These are phyloP conservation scores for Steatocranus sp. DNA, from an alignment of 2,797 vertebrate genomes.

Conservation along the genomic window DNA sequence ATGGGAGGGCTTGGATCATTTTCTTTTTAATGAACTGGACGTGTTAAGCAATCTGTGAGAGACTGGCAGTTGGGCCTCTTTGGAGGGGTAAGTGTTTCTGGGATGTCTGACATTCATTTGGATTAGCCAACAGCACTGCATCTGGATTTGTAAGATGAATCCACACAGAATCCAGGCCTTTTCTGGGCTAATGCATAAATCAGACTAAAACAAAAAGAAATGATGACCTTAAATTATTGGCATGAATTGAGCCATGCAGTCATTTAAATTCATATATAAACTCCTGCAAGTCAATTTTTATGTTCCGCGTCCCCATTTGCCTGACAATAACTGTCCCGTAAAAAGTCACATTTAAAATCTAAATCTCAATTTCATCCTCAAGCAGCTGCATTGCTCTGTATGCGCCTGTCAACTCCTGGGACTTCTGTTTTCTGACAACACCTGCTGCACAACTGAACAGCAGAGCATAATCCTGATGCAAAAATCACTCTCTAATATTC, in stretches of 20 bases:
- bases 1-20: constrained; percentile 13
- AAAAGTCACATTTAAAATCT: constrained; percentile 43
- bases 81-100: constrained; percentile 25
- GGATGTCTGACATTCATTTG: constrained; percentile 55
- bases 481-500: neutral
- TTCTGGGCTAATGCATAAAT: neutral
- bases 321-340: constrained; percentile 15
- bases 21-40: constrained; percentile 68
- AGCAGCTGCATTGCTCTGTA: constrained; percentile 8
- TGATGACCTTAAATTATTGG: constrained; percentile 3
- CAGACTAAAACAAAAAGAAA: constrained; percentile 9
- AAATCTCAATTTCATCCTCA: constrained; percentile 50
- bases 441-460: constrained; percentile 17
- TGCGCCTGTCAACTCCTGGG: constrained; percentile 34
- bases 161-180: neutral
- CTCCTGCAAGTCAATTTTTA: constrained; percentile 19
- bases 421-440: constrained; percentile 27
- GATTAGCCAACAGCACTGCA: constrained; percentile 35
- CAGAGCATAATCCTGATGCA: neutral
- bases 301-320: neutral
- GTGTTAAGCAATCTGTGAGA: constrained; percentile 55
- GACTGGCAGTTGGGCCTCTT: constrained; percentile 36
- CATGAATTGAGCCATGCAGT: neutral
- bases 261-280: constrained; percentile 42
- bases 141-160: constrained; percentile 17